phyloP scores from a whole-genome alignment of 2,888 invertebrate species.

The Alcis repandata region DNA sequence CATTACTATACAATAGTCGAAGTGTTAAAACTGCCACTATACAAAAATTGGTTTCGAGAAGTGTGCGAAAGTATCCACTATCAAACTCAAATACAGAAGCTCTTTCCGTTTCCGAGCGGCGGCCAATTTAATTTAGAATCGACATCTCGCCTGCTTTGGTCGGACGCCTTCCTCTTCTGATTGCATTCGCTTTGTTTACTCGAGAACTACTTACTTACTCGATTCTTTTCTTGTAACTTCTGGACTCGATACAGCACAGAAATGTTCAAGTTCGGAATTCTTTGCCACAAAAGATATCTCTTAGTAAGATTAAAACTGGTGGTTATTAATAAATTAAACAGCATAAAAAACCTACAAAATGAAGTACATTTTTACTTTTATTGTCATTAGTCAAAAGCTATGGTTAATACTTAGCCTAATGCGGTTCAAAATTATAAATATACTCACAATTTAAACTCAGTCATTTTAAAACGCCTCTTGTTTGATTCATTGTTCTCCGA shows the following conservation, averaged over 20 bases:
- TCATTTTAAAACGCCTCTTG: neutral
- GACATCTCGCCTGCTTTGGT: conserved; percentile 12
- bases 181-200: conserved; percentile 31
- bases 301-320: too few species aligned
- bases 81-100: conserved; percentile 18
- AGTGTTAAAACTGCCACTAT: too few species aligned
- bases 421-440: neutral
- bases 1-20: too few species aligned
- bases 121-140: conserved; percentile 24
- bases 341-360: too few species aligned
- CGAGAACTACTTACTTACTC: neutral
- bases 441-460: neutral
- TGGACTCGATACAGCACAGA: neutral
- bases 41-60: too few species aligned
- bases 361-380: too few species aligned
- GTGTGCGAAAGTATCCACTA: conserved; percentile 3
- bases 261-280: neutral
- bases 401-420: neutral
- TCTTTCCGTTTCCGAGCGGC: conserved; percentile 2
- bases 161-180: conserved; percentile 22
- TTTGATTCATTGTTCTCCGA: neutral
- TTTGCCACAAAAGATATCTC: too few species aligned
- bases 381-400: too few species aligned
- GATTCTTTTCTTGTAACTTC: neutral
- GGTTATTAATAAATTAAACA: too few species aligned